Evolutionary conservation across 1,140 invertebrate genomes (phyloP), one percentile per base, ranked within the genome.

Genomic region (Trichogramma pretiosum): DNA sequence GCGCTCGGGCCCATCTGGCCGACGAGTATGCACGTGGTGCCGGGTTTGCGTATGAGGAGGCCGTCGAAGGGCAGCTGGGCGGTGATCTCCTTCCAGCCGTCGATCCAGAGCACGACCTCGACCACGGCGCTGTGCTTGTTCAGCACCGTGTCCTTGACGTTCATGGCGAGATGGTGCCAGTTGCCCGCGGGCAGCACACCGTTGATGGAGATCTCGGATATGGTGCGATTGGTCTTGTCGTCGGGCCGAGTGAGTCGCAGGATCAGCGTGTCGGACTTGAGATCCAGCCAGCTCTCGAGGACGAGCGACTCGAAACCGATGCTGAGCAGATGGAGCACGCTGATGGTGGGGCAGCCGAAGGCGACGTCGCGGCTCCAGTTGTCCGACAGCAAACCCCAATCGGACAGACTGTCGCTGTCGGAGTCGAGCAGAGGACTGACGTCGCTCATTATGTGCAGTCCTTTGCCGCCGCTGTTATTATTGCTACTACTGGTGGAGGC

Each of bases 121-220:
- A 81, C 70, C 36, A 74, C 73, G 42, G 79, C 79, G 45, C 72
- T 75, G 8, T 73, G 70, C 50, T 76, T 73, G 47, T 74, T 71
- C 5, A 69, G 67, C 28, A 81, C 65, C 0, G 67, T 73, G 54
- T 81, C 79, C 55, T 73, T 70, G 19, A 81, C 72, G 62, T 80
- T 80, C 17, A 82, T 58, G 18, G 77, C 76, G 28, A 84, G 57
- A 58, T 80, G 77, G 53, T 75, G 73, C 80, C 80, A 82, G 7
- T 66, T 59, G 28, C 71, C 68, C 3, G 70, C 64, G 14, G 75
- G 62, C 24, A 79, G 50, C 32, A 71, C 64, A 13, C 67, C 69
- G 34, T 62, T 72, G 14, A 77, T 64, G 4, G 72, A 73, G 19
- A 73, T 72, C 56, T 77, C 74, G 16, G 74, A 74, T 19, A 82